These are phyloP conservation scores for Drosophila demipolita DNA, from an alignment of 2,888 invertebrate species.

Conservation along the genomic window DNA sequence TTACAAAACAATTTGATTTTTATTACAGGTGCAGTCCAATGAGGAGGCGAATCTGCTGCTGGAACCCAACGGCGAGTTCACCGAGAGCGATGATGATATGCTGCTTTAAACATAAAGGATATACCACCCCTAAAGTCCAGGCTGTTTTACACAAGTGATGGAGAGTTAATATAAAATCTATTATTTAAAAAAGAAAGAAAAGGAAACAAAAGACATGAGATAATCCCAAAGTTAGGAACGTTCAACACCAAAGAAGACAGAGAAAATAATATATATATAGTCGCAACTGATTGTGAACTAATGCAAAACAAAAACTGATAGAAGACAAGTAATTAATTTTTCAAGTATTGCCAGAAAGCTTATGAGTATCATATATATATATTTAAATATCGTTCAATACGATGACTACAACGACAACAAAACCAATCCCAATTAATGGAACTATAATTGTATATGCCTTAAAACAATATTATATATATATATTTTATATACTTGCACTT, in stretches of 20 bases:
- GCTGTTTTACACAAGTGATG: conserved; percentile 33
- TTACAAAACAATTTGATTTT: not conserved
- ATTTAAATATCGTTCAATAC: conserved; percentile 16
- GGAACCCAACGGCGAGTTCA: conserved; percentile 83
- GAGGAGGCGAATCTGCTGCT: conserved; percentile 83
- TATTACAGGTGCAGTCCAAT: conserved; percentile 79
- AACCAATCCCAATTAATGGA: conserved; percentile 46
- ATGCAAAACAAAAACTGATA: conserved; percentile 38
- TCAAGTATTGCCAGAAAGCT: conserved; percentile 22
- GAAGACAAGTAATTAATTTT: conserved; percentile 35
- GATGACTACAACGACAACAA: conserved; percentile 53
- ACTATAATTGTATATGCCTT: conserved; percentile 52
- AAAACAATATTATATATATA: conserved; percentile 64
- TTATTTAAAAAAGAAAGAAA: not conserved
- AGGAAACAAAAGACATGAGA: conserved; percentile 41
- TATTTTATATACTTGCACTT: conserved; percentile 70
- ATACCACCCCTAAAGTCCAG: not conserved
- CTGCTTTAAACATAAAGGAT: conserved; percentile 70
- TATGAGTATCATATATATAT: conserved; percentile 33
- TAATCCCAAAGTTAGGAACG: conserved; percentile 49
- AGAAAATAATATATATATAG: not conserved
- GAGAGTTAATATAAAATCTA: conserved; percentile 27
- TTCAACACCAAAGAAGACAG: conserved; percentile 71
- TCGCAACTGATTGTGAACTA: conserved; percentile 75
- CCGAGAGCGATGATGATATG: conserved; percentile 84